Conservation (phyloP, 2,797 vertebrate genomes). For the Crocodylus rhombifer region DNA sequence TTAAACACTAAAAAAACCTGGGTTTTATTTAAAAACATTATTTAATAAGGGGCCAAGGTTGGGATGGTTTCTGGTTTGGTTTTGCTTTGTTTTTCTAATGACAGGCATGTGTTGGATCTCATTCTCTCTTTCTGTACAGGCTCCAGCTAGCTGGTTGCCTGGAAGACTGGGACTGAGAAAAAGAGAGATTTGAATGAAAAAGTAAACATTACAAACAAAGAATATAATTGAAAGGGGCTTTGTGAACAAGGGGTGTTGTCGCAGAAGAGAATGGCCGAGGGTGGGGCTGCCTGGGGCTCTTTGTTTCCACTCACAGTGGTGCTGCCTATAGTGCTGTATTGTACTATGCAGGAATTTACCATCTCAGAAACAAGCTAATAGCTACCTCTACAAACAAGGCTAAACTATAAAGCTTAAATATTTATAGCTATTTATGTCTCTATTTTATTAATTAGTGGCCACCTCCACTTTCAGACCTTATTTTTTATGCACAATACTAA, state of each 20-base stretch:
- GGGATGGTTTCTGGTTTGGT: neutral
- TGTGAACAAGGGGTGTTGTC: conserved; percentile 73
- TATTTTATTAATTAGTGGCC: conserved; percentile 66
- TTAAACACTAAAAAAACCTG: neutral
- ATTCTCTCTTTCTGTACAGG: conserved; percentile 24
- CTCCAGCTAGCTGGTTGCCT: conserved; percentile 42
- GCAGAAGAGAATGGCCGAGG: conserved; percentile 66
- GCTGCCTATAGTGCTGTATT: conserved; percentile 68
- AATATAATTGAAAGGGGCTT: conserved; percentile 78
- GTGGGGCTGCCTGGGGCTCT: conserved; percentile 68
- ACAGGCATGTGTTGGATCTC: conserved; percentile 28
- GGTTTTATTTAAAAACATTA: neutral
- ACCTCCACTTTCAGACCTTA: conserved; percentile 3
- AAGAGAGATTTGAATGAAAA: conserved; percentile 73
- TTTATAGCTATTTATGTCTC: conserved; percentile 74
- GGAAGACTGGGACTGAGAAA: conserved; percentile 56
- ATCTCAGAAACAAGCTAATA: conserved; percentile 73
- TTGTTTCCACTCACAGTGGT: conserved; percentile 73
- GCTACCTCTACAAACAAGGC: conserved; percentile 62
- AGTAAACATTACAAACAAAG: conserved; percentile 79
- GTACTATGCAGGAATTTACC: conserved; percentile 71
- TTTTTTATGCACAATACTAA: conserved; percentile 12
- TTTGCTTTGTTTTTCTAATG: neutral
- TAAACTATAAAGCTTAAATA: conserved; percentile 75
- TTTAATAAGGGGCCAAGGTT: neutral